Evolutionary conservation across 2,113 vertebrate genomes (phyloP).

Genomic region (Pluvialis apricaria): DNA sequence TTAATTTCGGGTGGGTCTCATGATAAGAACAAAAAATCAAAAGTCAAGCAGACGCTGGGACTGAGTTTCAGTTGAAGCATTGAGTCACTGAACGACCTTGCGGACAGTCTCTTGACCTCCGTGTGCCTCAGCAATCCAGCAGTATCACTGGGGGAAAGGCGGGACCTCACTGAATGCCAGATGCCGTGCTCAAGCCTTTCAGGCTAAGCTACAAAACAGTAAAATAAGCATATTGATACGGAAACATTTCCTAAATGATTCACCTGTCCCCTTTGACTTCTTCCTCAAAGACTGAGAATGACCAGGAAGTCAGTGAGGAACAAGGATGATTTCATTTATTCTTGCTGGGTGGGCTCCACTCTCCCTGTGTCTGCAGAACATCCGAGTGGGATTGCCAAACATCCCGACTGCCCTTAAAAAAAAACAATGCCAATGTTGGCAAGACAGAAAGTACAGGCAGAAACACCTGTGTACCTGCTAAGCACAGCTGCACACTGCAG

Average conservation of each 20-base stretch:
- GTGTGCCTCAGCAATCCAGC: background rate
- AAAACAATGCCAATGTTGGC: background rate
- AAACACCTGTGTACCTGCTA: conserved; percentile 29
- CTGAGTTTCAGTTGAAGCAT: conserved; percentile 2
- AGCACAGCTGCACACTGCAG: background rate
- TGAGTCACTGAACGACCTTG: conserved; percentile 4
- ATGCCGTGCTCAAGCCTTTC: background rate
- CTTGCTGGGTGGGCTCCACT: conserved; percentile 57
- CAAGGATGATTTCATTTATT: conserved; percentile 13
- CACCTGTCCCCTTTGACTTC: conserved; percentile 35
- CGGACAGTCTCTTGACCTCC: background rate
- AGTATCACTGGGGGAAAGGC: background rate
- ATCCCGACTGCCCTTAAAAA: conserved; percentile 1
- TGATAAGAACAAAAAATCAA: background rate
- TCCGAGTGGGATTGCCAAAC: conserved; percentile 13
- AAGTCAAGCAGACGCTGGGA: conserved; percentile 11
- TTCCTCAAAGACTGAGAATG: background rate
- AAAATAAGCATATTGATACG: background rate
- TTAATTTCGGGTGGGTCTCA: background rate
- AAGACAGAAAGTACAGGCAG: conserved; percentile 16
- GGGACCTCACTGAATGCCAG: background rate
- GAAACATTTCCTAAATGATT: conserved; percentile 48
- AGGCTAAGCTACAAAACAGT: background rate
- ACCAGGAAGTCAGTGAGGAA: background rate
- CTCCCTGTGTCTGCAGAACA: background rate